Base-by-base conservation (phyloP, 2,888 invertebrate species). In the Apamea anceps region DNA sequence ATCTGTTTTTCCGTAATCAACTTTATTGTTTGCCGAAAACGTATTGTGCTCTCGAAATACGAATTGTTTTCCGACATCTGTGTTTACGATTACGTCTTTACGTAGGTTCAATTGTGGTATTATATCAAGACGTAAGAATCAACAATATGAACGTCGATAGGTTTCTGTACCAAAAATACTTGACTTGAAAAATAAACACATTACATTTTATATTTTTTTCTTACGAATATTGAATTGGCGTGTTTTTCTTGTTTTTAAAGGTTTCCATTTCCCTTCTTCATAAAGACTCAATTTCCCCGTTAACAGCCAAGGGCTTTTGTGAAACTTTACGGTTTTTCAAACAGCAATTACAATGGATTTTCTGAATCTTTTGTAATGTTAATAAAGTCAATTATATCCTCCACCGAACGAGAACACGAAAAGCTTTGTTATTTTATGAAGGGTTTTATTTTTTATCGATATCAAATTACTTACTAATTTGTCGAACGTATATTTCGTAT, bases 371-470 rank as follows among this genome's bases (percentile, higher is more conserved):
- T 87, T 86, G 76, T 77, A 73, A 83, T 77, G 76, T 76, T 83
- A 84, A 89, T 87, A 77, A 83, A 74, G 73, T 78, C 84, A 87
- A 89, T 80, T 82, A 66, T 82, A 25, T 48, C 28, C 65, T 77
- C n/a, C 12, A 65, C 37, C 42, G 28, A 77, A 70, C 5, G 12
- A 37, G 54, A 51, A 54, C 25, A 67, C 15, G 12, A 67, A 86
- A 77, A 32, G 18, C 45, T 77, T 62, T 72, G 25, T 48, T 67
- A 51, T 65, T 51, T 80, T 60, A 25, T 28, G 6, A 80, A 80
- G n/a, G 15, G 42, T 60, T 82, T 71, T 0, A 54, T 32, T 71
- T 60, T 79, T 63, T 28, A 28, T 85, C 63, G 28, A 51, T 48
- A 37, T 28, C 10, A 21, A 57, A 65, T 48, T 62, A 68, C 12